Percentiles rank a stretch among this genome's conserved stretches.
Conservation (phyloP, 2,888 invertebrate species). For the Limnephilus marmoratus region DNA sequence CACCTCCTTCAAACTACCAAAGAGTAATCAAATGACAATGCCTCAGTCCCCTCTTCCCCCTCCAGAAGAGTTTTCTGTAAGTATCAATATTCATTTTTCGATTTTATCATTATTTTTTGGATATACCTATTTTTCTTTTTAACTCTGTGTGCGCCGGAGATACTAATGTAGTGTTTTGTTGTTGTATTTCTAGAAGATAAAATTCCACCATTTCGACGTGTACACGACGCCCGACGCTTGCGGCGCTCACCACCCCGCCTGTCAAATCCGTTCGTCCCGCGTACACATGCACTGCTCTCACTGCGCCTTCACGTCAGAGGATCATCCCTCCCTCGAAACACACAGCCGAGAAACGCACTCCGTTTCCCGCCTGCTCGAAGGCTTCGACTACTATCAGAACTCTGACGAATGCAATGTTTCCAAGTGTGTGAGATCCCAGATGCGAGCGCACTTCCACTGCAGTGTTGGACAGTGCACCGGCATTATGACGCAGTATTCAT, state of each 20-base stretch:
- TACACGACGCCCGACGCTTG: conserved; percentile 81
- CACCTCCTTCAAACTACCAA: conserved; percentile 94
- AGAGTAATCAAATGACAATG: conserved; percentile 76
- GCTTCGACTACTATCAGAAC: conserved; percentile 87
- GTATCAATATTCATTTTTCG: conserved; percentile 65
- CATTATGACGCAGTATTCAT: conserved; percentile 76
- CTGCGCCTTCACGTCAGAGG: conserved; percentile 89
- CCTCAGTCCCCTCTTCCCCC: conserved; percentile 72
- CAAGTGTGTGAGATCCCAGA: conserved; percentile 73
- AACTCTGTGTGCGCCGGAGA: too few species aligned
- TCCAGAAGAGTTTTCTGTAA: conserved; percentile 76
- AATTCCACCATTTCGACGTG: conserved; percentile 81
- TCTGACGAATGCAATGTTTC: conserved; percentile 75
- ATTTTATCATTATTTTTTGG: too few species aligned
- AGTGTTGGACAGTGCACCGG: conserved; percentile 75
- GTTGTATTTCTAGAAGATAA: conserved; percentile 75
- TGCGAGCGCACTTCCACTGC: conserved; percentile 75
- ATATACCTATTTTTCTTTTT: too few species aligned
- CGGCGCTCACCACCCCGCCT: conserved; percentile 82
- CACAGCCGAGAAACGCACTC: conserved; percentile 93
- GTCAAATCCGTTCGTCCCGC: conserved; percentile 81
- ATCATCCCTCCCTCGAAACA: conserved; percentile 85
- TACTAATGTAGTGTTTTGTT: conserved; percentile 51
- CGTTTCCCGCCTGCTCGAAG: conserved; percentile 87
- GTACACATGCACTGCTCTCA: conserved; percentile 93